Percentiles rank a stretch among this genome's conserved stretches.
Conservation (phyloP, 2,113 vertebrate genomes). For the Nasalis larvatus region DNA sequence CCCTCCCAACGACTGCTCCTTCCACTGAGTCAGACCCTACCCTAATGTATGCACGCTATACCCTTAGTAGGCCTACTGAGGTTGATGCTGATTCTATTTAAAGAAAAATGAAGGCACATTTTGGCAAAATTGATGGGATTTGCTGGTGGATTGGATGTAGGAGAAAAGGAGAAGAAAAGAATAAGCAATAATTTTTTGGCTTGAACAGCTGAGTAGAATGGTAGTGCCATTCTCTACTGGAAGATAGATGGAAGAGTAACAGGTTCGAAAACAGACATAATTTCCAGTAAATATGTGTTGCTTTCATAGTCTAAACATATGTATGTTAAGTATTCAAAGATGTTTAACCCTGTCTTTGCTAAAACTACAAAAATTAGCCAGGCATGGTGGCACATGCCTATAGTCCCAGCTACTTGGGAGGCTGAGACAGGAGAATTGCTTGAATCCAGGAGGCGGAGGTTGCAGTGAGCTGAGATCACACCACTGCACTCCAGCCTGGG, state of each 20-base stretch:
- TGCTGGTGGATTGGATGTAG: not conserved
- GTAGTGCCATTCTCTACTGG: not conserved
- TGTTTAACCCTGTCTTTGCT: not conserved
- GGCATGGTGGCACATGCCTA: fast-evolving
- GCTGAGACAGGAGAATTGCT: no score
- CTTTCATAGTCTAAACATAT: constrained; percentile 33
- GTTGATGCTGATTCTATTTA: not conserved
- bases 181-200: not conserved
- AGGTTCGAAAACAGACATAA: not conserved
- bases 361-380: no score
- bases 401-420: no score
- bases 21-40: not conserved
- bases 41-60: not conserved
- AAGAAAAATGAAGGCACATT: not conserved
- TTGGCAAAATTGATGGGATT: not conserved
- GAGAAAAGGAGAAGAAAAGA: not conserved
- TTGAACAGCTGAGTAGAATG: not conserved
- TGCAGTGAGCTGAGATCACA: no score
- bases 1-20: not conserved
- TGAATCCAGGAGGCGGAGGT: no score
- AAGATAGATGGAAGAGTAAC: not conserved
- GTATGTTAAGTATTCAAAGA: not conserved
- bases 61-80: not conserved
- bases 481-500: no score
- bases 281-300: constrained; percentile 33